phyloP scores from a whole-genome alignment of 2,797 vertebrate genomes.

The Ispidina lecontei region DNA sequence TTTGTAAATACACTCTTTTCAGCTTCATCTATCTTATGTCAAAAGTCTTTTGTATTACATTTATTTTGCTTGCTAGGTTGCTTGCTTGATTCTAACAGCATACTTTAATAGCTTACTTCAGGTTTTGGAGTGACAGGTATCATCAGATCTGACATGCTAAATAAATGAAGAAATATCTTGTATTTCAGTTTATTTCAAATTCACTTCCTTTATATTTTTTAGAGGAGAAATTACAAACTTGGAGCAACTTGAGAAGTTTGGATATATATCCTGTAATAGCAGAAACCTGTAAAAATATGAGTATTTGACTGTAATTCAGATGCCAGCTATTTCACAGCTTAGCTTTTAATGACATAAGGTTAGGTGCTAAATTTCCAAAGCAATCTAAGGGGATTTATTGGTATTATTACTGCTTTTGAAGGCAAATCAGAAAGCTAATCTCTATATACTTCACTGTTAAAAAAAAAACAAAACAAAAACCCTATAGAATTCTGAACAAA shows the following conservation, averaged over 20 bases:
- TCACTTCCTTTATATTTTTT: background rate
- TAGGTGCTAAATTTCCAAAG: background rate
- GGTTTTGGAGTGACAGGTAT: background rate
- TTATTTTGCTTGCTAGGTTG: background rate
- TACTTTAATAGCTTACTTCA: background rate
- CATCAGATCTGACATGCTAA: background rate
- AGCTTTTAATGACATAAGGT: background rate
- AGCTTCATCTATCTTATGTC: background rate
- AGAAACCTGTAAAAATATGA: background rate
- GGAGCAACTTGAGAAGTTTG: background rate
- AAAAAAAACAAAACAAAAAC: background rate
- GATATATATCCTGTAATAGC: background rate
- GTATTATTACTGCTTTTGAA: slow-evolving; percentile 2
- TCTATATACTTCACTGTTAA: background rate
- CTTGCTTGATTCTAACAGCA: background rate
- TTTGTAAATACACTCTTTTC: background rate
- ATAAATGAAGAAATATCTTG: background rate
- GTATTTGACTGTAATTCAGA: background rate
- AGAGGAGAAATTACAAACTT: background rate
- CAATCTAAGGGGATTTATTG: background rate
- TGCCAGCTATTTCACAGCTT: background rate
- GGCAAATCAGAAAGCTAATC: background rate
- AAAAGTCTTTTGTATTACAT: background rate
- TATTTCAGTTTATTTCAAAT: background rate
- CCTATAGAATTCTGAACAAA: background rate